Base-by-base conservation (phyloP, 2,888 invertebrate genomes). In the Drosophila gaucha region DNA sequence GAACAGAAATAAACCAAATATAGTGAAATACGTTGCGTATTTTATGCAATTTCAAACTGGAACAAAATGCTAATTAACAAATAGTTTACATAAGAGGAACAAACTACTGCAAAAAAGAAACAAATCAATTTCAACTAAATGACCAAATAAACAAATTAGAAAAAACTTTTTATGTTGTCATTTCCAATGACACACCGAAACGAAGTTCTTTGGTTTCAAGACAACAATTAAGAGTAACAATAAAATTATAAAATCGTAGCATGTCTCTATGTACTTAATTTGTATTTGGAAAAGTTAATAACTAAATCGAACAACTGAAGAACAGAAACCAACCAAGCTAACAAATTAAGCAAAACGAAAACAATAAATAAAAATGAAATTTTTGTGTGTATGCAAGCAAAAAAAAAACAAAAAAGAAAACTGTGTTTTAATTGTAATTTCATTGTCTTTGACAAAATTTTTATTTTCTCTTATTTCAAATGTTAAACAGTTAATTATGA, bases 121-220 rank as follows among this genome's bases (percentile, higher is more conserved):
- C 6, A 35, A 35, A 49, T 33, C 33, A 24, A 43, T 36, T 38
- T 30, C 33, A 66, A 66, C 28, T 52, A 65, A 54, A 64, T 65
- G 62, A 72, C 73, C 74, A 74, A 62, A 82, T 65, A 69, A 36
- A 52, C 49, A 52, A 67, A 67, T 56, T 64, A 64, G 59, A 67
- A 49, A 24, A 16, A 28, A 67, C 51, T 66, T 28, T 41, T 54
- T 57, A 16, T 44, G 41, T 74, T 67, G 66, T 68, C 67, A 77
- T 71, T 64, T 62, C 33, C 38, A 39, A 70, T 74, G 52, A 47
- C 65, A 66, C 58, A 9, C 26, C 63, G 59, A 67, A 80, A 85
- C 86, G 78, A 88, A 80, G 70, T 67, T 75, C 74, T 86, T 86
- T 86, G 86, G 86, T 86, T 86, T 86, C 85, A 86, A 71, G 36